A percentile compares a stretch with the other conserved stretches of the same genome.
phyloP scores from a whole-genome alignment of 1,140 invertebrate genomes.

The Parasteatoda tepidariorum region DNA sequence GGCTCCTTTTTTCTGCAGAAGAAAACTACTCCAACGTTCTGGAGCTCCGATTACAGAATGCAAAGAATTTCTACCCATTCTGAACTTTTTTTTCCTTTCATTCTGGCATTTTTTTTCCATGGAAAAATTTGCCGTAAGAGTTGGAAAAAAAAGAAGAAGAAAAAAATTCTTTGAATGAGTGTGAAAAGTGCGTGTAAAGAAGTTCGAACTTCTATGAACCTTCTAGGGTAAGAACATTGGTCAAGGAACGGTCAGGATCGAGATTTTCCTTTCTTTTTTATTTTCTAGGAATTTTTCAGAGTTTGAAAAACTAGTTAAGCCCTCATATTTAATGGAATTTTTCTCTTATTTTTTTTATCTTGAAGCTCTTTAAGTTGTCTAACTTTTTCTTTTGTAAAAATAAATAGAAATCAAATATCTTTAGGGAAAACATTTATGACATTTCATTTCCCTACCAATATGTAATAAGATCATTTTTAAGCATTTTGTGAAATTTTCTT shows the following conservation, averaged over 20 bases:
- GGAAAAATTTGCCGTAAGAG: not conserved
- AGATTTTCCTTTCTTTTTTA: not conserved
- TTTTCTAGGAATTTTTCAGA: no score
- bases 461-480: no score
- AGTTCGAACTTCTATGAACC: slow-evolving; percentile 33
- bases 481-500: no score
- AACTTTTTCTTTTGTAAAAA: no score
- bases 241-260: slow-evolving; percentile 20
- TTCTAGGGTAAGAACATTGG: not conserved
- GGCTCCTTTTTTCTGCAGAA: not conserved
- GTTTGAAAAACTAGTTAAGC: no score
- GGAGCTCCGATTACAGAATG: slow-evolving; percentile 39
- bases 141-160: not conserved
- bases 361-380: no score
- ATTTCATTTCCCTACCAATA: no score
- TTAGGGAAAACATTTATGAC: no score
- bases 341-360: no score
- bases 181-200: slow-evolving; percentile 26
- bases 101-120: not conserved
- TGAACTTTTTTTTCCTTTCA: not conserved
- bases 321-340: no score
- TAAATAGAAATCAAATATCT: no score
- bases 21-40: slow-evolving; percentile 1
- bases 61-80: not conserved
- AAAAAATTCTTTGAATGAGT: slow-evolving; percentile 30